Evolutionary conservation across 2,113 vertebrate species (phyloP), one percentile per base, ranked within the genome.

Genomic region (Pomatostomus ruficeps): DNA sequence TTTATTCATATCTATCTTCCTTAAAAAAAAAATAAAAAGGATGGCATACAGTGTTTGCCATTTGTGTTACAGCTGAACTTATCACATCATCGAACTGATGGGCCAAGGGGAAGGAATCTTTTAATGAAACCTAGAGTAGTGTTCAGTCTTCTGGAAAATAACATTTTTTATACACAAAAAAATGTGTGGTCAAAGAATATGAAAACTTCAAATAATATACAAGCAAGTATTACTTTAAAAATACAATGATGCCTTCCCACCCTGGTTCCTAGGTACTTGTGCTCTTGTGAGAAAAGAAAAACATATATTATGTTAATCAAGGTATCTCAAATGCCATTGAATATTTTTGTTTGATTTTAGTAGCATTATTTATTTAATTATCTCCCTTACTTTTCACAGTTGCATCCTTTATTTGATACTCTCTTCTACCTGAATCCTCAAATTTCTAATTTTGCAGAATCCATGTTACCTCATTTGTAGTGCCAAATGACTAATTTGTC

Each of bases 241-340:
- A 67, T 55, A 21, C 26, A 59, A 10, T 43, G 20, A 36, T 2
- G 4, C 3, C 7, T 78, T 31, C 9, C 23, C 8, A 35, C 4
- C 2, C 7, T 3, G 0, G 1, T 67, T 72, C 26, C 21, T 42
- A 45, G 17, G 23, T 24, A 54, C 3, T 6, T 22, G 7, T 52
- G 25, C 28, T 79, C 18, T 85, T 79, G 17, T 0, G 1, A 63
- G 62, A 63, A 77, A 63, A 88, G 5, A 45, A 61, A 36, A 54
- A 23, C 6, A 26, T 5, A 18, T 2, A 36, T 83, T 77, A 61
- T 17, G 22, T 35, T 75, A 77, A 71, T 40, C 12, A 59, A 66
- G 8, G 7, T 25, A 59, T 67, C n/a, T 71, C 48, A 68, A 77
- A 40, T 23, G 7, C 11, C 12, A 10, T 49, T 94, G 23, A 40